Evolutionary conservation across 2,888 invertebrate species (phyloP).

Genomic region (Zele albiditarsus): DNA sequence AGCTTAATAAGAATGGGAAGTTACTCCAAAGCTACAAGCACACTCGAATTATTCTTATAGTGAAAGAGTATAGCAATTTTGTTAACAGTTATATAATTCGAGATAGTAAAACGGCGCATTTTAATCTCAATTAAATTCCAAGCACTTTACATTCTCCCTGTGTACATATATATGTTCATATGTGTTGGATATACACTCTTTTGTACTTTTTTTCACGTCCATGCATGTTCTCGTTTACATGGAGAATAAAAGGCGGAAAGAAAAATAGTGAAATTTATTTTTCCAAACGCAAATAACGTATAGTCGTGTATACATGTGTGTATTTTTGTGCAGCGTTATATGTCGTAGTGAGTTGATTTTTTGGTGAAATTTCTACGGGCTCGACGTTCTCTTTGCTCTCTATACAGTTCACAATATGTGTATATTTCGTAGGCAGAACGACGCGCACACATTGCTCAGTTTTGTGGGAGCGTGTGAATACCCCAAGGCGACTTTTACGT

Average conservation of each 20-base stretch:
- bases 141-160: not conserved
- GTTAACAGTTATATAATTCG: conserved; percentile 5
- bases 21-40: not conserved
- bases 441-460: conserved; percentile 19
- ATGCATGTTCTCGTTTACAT: not conserved
- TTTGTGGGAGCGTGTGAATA: conserved; percentile 26
- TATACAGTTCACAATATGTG: not conserved
- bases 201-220: not conserved
- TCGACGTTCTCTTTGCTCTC: not conserved
- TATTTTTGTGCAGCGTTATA: not conserved
- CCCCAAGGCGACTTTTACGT: conserved; percentile 40
- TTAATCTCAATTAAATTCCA: not conserved
- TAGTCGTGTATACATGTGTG: not conserved
- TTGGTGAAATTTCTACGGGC: conserved; percentile 30
- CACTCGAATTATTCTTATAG: conserved; percentile 16
- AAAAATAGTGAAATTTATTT: conserved; percentile 32
- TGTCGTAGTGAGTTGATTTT: conserved; percentile 39
- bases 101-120: not conserved
- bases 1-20: no score
- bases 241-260: conserved; percentile 7
- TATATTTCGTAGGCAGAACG: conserved; percentile 24
- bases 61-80: conserved; percentile 18
- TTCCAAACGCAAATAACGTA: conserved; percentile 20
- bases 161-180: not conserved
- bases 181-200: not conserved